Percentiles rank a stretch among this genome's conserved stretches.
These are phyloP conservation scores for Odontocolon sp. DNA, from an alignment of 2,888 invertebrate species.

Conservation along the genomic window DNA sequence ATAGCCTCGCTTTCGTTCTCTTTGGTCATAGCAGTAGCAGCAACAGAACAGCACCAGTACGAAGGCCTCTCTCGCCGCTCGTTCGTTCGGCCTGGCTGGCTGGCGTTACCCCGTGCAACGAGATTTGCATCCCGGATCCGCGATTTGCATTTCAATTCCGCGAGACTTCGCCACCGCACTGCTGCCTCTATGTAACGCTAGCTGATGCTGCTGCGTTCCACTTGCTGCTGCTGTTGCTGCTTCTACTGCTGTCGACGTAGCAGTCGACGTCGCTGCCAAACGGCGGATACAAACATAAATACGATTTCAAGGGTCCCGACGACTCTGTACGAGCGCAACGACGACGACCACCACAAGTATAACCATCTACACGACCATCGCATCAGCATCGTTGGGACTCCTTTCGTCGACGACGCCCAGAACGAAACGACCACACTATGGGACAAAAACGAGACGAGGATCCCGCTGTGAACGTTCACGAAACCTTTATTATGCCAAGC, in stretches of 20 bases:
- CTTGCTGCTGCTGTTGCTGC: conserved; percentile 38
- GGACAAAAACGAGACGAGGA: conserved; percentile 30
- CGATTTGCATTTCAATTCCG: conserved; percentile 81
- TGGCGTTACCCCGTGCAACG: conserved; percentile 78
- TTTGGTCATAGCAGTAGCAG: conserved; percentile 44
- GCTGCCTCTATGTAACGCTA: not conserved
- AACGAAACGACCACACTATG: conserved; percentile 34
- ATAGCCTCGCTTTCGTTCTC: conserved; percentile 49
- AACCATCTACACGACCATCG: conserved; percentile 29
- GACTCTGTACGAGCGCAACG: conserved; percentile 33
- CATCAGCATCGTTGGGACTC: conserved; percentile 25
- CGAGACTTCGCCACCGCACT: conserved; percentile 74
- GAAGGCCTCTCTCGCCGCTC: conserved; percentile 53
- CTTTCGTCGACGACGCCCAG: conserved; percentile 33
- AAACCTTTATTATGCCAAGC: conserved; percentile 48
- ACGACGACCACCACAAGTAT: conserved; percentile 48
- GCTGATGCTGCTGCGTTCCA: conserved; percentile 46
- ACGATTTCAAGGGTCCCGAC: conserved; percentile 72
- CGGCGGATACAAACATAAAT: conserved; percentile 78
- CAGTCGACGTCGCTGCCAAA: conserved; percentile 73
- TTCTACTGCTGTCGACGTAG: conserved; percentile 42
- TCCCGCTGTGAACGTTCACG: conserved; percentile 30
- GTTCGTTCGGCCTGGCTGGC: conserved; percentile 66
- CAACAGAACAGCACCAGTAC: conserved; percentile 23
- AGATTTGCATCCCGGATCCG: conserved; percentile 80